Evolutionary conservation across 2,113 vertebrate genomes (phyloP).

Genomic region (Tragelaphus imberbis): DNA sequence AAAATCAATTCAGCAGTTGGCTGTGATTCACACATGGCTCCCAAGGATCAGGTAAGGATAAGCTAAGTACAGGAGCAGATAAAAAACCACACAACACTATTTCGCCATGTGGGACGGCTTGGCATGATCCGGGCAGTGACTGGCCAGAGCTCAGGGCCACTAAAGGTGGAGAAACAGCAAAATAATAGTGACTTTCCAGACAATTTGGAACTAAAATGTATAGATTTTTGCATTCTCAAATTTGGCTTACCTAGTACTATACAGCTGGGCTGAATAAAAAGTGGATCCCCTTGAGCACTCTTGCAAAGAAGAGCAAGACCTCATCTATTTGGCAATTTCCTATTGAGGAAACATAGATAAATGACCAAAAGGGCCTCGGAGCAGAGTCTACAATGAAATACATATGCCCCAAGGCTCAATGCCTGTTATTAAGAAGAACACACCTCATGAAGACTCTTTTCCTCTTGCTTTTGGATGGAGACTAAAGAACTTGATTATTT

Average conservation of each 20-base stretch:
- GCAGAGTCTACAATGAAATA: background rate
- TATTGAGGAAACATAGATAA: background rate
- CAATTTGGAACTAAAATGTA: background rate
- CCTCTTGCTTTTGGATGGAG: background rate
- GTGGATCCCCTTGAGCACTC: background rate
- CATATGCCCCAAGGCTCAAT: background rate
- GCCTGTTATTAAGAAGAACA: background rate
- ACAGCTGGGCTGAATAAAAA: background rate
- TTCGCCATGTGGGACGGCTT: rapidly evolving
- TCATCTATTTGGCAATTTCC: background rate
- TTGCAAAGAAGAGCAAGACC: background rate
- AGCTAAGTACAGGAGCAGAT: background rate
- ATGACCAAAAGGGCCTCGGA: background rate
- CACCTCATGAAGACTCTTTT: background rate
- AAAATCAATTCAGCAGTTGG: conserved; percentile 68
- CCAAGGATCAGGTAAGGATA: conserved; percentile 50
- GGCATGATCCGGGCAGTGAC: rapidly evolving
- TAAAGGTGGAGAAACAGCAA: background rate
- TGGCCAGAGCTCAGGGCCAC: background rate
- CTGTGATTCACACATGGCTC: conserved; percentile 59
- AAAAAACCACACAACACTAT: background rate
- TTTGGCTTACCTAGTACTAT: background rate
- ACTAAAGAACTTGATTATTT: background rate
- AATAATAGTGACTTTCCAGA: background rate
- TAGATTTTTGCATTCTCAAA: background rate